phyloP scores from a whole-genome alignment of 1,140 invertebrate species.

The Saccostrea echinata region DNA sequence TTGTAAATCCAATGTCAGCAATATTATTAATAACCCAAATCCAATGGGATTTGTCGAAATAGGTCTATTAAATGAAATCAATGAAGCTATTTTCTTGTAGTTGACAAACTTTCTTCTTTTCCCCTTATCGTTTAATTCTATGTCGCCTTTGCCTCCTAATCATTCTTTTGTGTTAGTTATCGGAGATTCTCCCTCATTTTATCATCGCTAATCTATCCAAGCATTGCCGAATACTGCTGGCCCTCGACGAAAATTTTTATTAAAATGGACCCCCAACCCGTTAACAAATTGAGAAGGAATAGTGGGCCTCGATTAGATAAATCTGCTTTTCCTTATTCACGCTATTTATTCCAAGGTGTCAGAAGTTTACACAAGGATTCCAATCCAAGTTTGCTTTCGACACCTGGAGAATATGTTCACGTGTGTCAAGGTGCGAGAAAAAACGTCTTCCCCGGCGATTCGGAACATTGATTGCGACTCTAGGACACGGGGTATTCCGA shows the following conservation, averaged over 20 bases:
- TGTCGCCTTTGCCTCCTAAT: slow-evolving; percentile 9
- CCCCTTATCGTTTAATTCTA: slow-evolving; percentile 15
- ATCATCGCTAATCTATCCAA: slow-evolving; percentile 36
- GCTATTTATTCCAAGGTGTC: slow-evolving; percentile 28
- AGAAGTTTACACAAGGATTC: slow-evolving; percentile 38
- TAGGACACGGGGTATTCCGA: slow-evolving; percentile 30
- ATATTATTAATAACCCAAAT: slow-evolving; percentile 36
- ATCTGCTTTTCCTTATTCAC: slow-evolving; percentile 13
- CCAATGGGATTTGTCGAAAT: slow-evolving; percentile 9
- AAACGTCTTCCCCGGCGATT: neutral
- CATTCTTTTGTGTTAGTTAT: slow-evolving; percentile 32
- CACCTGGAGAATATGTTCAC: slow-evolving; percentile 24
- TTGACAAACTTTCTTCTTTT: slow-evolving; percentile 5
- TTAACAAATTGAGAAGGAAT: slow-evolving; percentile 38
- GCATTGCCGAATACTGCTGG: neutral
- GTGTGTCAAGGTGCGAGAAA: slow-evolving; percentile 17
- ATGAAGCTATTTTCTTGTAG: neutral
- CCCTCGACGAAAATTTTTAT: slow-evolving; percentile 30
- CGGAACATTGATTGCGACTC: slow-evolving; percentile 2
- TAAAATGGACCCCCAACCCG: slow-evolving; percentile 43
- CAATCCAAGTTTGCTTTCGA: neutral
- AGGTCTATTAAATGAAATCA: slow-evolving; percentile 17
- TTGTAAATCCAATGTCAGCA: slow-evolving; percentile 22
- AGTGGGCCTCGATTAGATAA: slow-evolving; percentile 42
- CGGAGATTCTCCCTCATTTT: slow-evolving; percentile 17